A percentile compares a stretch with the other conserved stretches of the same genome.
Conservation (phyloP, 2,113 vertebrate species). For the Baryphthengus martii region DNA sequence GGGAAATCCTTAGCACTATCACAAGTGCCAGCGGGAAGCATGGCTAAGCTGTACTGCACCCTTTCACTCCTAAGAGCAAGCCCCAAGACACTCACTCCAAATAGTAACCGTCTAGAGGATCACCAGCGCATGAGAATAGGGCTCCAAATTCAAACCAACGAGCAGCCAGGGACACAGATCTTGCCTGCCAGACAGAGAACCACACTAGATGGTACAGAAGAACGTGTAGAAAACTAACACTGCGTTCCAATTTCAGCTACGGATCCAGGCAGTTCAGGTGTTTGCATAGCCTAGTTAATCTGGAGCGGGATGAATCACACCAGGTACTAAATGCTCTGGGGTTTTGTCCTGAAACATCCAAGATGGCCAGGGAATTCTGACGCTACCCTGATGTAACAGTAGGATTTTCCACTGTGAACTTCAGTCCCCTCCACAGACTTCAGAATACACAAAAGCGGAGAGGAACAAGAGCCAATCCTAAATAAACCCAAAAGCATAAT, state of each 20-base stretch:
- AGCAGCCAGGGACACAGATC: too few relatives aligned
- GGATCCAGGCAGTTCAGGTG: too few relatives aligned
- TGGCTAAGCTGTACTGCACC: neutral
- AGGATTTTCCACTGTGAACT: neutral
- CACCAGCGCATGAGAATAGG: neutral
- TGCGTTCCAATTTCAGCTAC: too few relatives aligned
- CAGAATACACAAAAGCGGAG: neutral
- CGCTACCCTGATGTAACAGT: neutral
- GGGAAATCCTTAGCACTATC: neutral
- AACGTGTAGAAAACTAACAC: too few relatives aligned
- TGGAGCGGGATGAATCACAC: neutral
- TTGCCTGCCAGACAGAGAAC: too few relatives aligned
- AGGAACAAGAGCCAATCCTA: neutral
- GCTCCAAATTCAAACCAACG: neutral
- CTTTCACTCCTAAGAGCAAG: neutral
- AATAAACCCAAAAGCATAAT: accelerated
- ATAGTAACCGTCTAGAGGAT: neutral
- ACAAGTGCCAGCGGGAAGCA: neutral
- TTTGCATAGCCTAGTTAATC: too few relatives aligned
- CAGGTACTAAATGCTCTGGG: neutral
- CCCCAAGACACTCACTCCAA: neutral
- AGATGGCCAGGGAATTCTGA: neutral
- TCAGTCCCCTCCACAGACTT: neutral
- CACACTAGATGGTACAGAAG: too few relatives aligned
- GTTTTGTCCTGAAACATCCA: neutral